A percentile compares a stretch with the other conserved stretches of the same genome.
These are phyloP conservation scores for Zaprionus camerounensis DNA, from an alignment of 1,140 invertebrate genomes.

Conservation along the genomic window DNA sequence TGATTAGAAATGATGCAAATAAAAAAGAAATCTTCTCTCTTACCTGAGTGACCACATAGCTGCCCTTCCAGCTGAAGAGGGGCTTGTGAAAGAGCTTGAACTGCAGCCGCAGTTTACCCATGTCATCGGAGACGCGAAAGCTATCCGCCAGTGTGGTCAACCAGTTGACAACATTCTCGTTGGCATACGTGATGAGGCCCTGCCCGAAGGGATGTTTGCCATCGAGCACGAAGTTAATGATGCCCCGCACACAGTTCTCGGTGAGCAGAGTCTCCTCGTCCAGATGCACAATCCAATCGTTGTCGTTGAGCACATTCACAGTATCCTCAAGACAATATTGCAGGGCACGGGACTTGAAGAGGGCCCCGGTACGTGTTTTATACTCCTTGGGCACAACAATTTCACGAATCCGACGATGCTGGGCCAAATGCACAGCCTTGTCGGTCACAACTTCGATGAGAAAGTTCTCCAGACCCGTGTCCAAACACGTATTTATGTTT, in stretches of 20 bases:
- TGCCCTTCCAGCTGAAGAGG: constrained; percentile 98
- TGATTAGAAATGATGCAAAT: background rate
- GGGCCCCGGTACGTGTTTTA: constrained; percentile 93
- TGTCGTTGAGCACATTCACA: constrained; percentile 94
- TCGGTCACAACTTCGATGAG: constrained; percentile 99
- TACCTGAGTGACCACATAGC: constrained; percentile 96
- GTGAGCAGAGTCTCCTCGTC: constrained; percentile 99
- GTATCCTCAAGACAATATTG: constrained; percentile 98
- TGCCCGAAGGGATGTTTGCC: constrained; percentile 98
- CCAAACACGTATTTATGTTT: constrained; percentile 95
- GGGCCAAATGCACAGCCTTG: constrained; percentile 91
- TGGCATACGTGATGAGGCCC: constrained; percentile 98
- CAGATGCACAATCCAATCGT: constrained; percentile 98
- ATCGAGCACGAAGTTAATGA: constrained; percentile 97
- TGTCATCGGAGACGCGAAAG: constrained; percentile 98
- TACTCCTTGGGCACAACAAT: constrained; percentile 95
- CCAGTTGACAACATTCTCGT: constrained; percentile 98
- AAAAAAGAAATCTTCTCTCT: background rate
- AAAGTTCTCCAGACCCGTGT: constrained; percentile 97
- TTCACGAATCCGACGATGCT: constrained; percentile 91
- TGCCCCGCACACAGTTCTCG: constrained; percentile 95
- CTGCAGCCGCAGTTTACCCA: constrained; percentile 97
- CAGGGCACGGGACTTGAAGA: constrained; percentile 97
- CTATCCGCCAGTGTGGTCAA: constrained; percentile 98
- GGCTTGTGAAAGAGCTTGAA: constrained; percentile 97